A percentile compares a stretch with the other conserved stretches of the same genome.
Conservation (phyloP, 2,113 vertebrate species). For the Tachuris rubrigastra region DNA sequence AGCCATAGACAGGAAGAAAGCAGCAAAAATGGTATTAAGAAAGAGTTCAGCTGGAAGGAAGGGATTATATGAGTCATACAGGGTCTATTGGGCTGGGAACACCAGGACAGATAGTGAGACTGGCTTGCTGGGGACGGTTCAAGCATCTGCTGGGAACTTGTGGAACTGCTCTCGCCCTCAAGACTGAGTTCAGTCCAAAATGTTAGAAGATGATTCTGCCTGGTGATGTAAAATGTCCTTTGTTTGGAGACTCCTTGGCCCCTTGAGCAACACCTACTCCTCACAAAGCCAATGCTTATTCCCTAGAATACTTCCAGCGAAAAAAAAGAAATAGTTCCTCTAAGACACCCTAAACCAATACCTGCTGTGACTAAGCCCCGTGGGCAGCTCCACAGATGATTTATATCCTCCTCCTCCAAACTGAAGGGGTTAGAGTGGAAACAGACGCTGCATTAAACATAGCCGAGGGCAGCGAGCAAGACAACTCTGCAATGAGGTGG, state of each 20-base stretch:
- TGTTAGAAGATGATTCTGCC: not conserved
- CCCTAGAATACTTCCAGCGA: constrained; percentile 47
- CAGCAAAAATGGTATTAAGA: not conserved
- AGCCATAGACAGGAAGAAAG: not conserved
- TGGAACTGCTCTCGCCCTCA: not conserved
- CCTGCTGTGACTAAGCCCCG: constrained; percentile 63
- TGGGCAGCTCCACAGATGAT: constrained; percentile 57
- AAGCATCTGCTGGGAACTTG: not conserved
- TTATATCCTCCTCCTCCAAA: constrained; percentile 45
- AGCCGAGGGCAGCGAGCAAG: constrained; percentile 24
- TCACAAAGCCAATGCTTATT: constrained; percentile 54
- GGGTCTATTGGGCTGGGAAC: not conserved
- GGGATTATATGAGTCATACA: not conserved
- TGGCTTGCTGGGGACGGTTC: not conserved
- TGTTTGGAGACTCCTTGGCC: not conserved
- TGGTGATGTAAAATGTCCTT: constrained; percentile 29
- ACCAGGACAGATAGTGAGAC: not conserved
- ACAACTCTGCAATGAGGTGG: not conserved
- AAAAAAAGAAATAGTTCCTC: not conserved
- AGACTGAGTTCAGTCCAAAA: not conserved
- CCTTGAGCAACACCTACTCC: not conserved
- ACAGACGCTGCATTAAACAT: constrained; percentile 8
- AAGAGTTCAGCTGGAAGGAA: not conserved
- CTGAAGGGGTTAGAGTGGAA: constrained; percentile 42
- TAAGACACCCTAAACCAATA: constrained; percentile 63